A percentile compares a stretch with the other conserved stretches of the same genome.
These are phyloP conservation scores for Gryon sp. DNA, from an alignment of 1,140 invertebrate species.

Conservation along the genomic window DNA sequence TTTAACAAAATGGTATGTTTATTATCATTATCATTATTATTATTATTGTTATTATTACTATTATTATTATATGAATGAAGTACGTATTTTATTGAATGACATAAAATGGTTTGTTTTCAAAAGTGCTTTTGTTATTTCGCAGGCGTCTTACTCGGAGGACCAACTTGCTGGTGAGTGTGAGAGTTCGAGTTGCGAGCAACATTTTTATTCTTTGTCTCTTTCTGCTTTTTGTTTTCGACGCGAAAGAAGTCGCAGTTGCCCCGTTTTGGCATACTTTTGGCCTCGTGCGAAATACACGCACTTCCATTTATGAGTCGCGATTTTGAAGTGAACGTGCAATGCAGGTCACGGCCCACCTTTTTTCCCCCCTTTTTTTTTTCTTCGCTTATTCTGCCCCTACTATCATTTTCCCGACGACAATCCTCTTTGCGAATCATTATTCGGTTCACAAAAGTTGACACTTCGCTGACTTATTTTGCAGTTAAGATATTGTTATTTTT, in stretches of 20 bases:
- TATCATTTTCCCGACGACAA: background rate
- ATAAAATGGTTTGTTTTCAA: no score
- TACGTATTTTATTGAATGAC: no score
- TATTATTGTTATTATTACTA: no score
- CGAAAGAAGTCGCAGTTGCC: slow-evolving; percentile 65
- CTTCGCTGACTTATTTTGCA: no score
- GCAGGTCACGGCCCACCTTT: slow-evolving; percentile 45
- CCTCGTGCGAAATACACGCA: slow-evolving; percentile 61
- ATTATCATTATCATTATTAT: no score
- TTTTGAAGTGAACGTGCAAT: slow-evolving; percentile 70
- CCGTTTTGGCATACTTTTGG: slow-evolving; percentile 73
- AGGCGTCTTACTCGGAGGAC: slow-evolving; percentile 93
- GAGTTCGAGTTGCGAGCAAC: slow-evolving; percentile 35
- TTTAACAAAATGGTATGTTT: no score
- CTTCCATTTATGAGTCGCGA: slow-evolving; percentile 75
- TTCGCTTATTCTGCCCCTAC: slow-evolving; percentile 20
- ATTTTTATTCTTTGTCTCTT: no score
- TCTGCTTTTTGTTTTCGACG: no score
- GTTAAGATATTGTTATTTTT: no score
- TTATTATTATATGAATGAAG: no score
- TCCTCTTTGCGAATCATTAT: no score
- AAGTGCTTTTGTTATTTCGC: slow-evolving; percentile 76
- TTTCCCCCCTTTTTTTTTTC: slow-evolving; percentile 26
- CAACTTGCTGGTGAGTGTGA: slow-evolving; percentile 91
- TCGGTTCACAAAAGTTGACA: no score